These are phyloP conservation scores for Physeter macrocephalus DNA, from an alignment of 2,113 vertebrate species.

Conservation along the genomic window DNA sequence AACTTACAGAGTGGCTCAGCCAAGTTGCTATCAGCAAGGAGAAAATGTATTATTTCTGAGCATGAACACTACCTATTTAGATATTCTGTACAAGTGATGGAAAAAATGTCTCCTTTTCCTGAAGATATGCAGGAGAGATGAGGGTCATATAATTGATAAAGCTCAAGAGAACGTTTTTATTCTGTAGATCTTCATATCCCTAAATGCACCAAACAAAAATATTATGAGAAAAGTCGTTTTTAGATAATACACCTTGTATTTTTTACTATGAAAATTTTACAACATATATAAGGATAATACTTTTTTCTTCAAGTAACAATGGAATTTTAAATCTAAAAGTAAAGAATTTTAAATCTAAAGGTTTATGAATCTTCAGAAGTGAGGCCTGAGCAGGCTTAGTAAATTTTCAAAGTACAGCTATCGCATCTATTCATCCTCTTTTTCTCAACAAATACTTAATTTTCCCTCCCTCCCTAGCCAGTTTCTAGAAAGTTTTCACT, in stretches of 20 bases:
- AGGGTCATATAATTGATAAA: not conserved
- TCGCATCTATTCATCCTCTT: not conserved
- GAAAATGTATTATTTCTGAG: not conserved
- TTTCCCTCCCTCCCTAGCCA: not conserved
- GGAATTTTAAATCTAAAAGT: not conserved
- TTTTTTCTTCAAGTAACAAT: not conserved
- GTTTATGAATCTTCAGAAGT: not conserved
- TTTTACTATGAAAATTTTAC: not conserved
- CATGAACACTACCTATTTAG: not conserved
- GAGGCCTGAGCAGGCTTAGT: not conserved
- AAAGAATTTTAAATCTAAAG: not conserved
- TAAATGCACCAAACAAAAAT: not conserved
- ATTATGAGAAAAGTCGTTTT: not conserved
- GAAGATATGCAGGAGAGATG: not conserved
- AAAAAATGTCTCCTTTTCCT: not conserved
- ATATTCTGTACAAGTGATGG: not conserved
- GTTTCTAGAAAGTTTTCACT: not conserved
- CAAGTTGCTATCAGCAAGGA: not conserved
- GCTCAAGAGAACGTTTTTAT: not conserved
- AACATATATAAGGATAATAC: not conserved
- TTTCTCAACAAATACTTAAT: not conserved
- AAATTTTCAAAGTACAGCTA: not conserved
- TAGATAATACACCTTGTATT: not conserved
- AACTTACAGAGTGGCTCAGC: not conserved
- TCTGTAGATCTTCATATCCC: not conserved